Base-by-base conservation (phyloP, 1,140 invertebrate species). In the Pseudomyrmex cubaensis region DNA sequence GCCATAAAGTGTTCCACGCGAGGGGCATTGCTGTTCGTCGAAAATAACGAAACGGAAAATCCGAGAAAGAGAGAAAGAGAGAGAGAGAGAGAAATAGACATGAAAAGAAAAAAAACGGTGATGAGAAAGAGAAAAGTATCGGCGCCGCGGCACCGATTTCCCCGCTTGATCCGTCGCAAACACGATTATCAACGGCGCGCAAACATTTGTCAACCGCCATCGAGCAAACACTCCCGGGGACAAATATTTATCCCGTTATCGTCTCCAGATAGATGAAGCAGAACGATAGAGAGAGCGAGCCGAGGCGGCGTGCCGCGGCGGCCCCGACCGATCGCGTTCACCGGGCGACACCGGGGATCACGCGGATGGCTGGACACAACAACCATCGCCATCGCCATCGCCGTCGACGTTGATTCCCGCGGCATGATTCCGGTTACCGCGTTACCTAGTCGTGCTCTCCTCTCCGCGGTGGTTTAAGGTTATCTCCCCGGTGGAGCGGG, bases 391-490 rank as follows among this genome's bases (percentile, higher is more conserved):
- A 59, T 82, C 83, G 56, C 84, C 86, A 82, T 75, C 66, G 63
- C 67, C 82, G 70, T 7, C 72, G 82, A 80, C 63, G 84, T 75
- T 84, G 89, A 89, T 90, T 89, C 80, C 59, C 78, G 69, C 67
- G 66, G 85, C 84, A 85, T 80, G 88, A 88, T 86, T 87, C 85
- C 83, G 87, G 85, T 87, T 85, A 74, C 67, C 83, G 76, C 67
- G 82, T 87, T 84, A 85, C 80, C 80, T 83, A 76, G 75, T 85
- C 83, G 77, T 87, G 86, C 86, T 54, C 84, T 63, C 25, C 25
- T 56, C 57, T 59, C 75, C 20, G 64, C 74, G 76, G 54, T 54
- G 73, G 83, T 72, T 85, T 82, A 83, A 75, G 73, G 83, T 85
- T 85, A 85, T 87, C 85, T 82, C 50, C 50, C 56, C n/a, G 52